A percentile compares a stretch with the other conserved stretches of the same genome.
These are phyloP conservation scores for Ctenoplectra terminalis DNA, from an alignment of 1,140 invertebrate genomes.

Conservation along the genomic window DNA sequence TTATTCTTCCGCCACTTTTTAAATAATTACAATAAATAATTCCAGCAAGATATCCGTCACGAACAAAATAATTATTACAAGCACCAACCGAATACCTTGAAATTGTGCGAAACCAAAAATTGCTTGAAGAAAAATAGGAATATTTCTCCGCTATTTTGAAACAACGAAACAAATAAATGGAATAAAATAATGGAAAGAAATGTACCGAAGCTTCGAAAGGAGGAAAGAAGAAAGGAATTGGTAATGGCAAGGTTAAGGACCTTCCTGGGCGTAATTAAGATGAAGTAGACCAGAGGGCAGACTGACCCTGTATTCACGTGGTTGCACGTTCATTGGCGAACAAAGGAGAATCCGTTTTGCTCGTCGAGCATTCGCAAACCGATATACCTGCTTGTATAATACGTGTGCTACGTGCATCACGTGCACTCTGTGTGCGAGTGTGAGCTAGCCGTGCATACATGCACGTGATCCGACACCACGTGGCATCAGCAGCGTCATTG, in stretches of 20 bases:
- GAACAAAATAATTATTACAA: too few relatives aligned
- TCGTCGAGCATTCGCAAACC: constrained; percentile 11
- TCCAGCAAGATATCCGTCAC: too few relatives aligned
- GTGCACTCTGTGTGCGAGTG: neutral
- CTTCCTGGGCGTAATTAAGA: constrained; percentile 24
- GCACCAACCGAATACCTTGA: too few relatives aligned
- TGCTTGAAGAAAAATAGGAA: too few relatives aligned
- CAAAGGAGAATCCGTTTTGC: constrained; percentile 43
- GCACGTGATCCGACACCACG: constrained; percentile 25
- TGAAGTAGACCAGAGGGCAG: constrained; percentile 28
- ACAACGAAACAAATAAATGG: neutral
- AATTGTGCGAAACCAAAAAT: too few relatives aligned
- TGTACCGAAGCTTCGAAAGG: neutral
- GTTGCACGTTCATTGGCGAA: constrained; percentile 32
- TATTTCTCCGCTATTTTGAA: too few relatives aligned
- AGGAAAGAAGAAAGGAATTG: neutral
- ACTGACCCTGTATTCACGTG: constrained; percentile 15
- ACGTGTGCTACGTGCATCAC: neutral
- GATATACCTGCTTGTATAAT: neutral
- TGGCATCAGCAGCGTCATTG: constrained; percentile 28
- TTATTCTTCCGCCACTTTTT: too few relatives aligned
- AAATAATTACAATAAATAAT: too few relatives aligned
- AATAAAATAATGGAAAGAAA: too few relatives aligned
- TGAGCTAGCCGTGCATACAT: neutral
- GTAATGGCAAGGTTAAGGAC: constrained; percentile 28